phyloP scores from a whole-genome alignment of 2,888 invertebrate genomes.

The Amiota communis region DNA sequence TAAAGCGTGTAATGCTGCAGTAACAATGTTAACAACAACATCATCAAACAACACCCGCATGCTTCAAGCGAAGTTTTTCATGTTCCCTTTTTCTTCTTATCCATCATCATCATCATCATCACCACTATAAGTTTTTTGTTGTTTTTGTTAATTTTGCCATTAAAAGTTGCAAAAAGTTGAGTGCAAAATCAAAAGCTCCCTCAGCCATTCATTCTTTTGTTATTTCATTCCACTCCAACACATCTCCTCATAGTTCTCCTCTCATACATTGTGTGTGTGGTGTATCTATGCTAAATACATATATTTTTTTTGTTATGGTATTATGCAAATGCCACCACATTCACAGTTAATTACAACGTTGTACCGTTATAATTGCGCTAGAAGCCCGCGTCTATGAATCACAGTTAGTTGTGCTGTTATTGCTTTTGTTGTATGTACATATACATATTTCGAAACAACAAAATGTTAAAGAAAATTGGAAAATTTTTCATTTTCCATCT shows the following conservation, averaged over 20 bases:
- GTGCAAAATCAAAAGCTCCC: slow-evolving; percentile 21
- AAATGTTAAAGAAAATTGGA: slow-evolving; percentile 3
- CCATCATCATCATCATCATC: slow-evolving; percentile 9
- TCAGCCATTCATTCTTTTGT: slow-evolving; percentile 12
- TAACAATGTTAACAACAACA: slow-evolving; percentile 39
- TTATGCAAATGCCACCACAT: slow-evolving; percentile 65
- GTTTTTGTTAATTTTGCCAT: slow-evolving; percentile 28
- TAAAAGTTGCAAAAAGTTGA: slow-evolving; percentile 32
- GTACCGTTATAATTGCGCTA: slow-evolving; percentile 70
- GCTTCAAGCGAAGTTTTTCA: slow-evolving; percentile 32
- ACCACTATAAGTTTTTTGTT: neutral
- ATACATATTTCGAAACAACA: neutral
- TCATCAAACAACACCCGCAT: slow-evolving; percentile 55
- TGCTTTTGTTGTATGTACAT: neutral
- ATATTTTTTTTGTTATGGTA: slow-evolving; percentile 42
- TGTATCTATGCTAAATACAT: no score
- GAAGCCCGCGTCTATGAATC: slow-evolving; percentile 67
- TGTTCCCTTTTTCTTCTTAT: no score
- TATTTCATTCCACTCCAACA: neutral
- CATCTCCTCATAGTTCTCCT: neutral
- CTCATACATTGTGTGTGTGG: no score
- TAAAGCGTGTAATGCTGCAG: slow-evolving; percentile 53
- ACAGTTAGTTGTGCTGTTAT: slow-evolving; percentile 36
- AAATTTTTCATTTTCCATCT: no score
- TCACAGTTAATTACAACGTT: slow-evolving; percentile 68